Evolutionary conservation across 23 tunicate genomes (phyloP).

Genomic region (Trididemnum clinides): DNA sequence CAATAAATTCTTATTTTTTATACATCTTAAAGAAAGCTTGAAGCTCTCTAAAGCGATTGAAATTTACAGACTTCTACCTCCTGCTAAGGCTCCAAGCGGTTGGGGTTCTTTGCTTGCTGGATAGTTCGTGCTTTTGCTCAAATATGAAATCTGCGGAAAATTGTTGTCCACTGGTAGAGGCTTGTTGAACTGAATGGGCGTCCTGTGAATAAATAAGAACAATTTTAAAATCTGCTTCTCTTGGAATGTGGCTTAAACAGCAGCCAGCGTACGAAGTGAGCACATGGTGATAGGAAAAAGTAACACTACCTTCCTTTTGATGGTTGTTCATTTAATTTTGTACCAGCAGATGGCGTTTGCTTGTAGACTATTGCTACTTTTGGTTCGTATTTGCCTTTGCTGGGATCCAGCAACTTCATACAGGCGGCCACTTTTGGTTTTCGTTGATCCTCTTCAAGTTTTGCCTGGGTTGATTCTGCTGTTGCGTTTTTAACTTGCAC

Average conservation of each 20-base stretch:
- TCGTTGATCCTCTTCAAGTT: slow-evolving; percentile 12
- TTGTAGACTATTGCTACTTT: slow-evolving; percentile 50
- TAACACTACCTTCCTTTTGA: too few species aligned
- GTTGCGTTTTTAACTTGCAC: too few species aligned
- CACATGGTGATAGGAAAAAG: too few species aligned
- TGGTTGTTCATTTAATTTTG: slow-evolving; percentile 45
- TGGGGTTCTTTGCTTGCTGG: slow-evolving; percentile 31
- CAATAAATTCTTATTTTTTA: too few species aligned
- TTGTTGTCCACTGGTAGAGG: not conserved
- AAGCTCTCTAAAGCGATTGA: too few species aligned
- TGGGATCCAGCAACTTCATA: slow-evolving; percentile 71
- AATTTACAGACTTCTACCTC: slow-evolving; percentile 44
- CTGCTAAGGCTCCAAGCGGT: slow-evolving; percentile 78
- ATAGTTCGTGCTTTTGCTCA: not conserved
- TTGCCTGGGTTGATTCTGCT: too few species aligned
- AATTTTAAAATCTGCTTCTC: too few species aligned
- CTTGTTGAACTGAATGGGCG: slow-evolving; percentile 52
- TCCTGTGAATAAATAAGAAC: not conserved
- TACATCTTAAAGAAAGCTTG: too few species aligned
- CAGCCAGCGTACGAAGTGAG: too few species aligned
- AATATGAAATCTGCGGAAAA: not conserved
- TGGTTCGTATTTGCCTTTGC: slow-evolving; percentile 57
- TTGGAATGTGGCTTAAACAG: too few species aligned
- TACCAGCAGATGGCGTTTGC: slow-evolving; percentile 49
- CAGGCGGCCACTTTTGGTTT: slow-evolving; percentile 86